Percentiles rank a stretch among this genome's conserved stretches.
These are phyloP conservation scores for Lamproptera curius DNA, from an alignment of 2,888 invertebrate species.

Conservation along the genomic window DNA sequence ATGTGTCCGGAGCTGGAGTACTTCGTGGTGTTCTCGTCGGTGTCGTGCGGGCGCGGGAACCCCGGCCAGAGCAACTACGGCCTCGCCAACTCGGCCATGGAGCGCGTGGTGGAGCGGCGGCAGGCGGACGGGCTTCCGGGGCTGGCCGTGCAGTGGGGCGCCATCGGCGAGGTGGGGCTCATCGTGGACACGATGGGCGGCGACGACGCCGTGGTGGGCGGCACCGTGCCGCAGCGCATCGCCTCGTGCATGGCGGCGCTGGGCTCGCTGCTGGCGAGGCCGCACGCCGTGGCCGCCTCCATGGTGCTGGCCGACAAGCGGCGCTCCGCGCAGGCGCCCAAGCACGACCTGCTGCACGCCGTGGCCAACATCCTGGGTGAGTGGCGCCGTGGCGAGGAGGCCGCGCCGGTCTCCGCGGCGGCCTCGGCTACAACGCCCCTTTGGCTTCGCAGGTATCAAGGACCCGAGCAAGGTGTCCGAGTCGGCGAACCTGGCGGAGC, in stretches of 20 bases:
- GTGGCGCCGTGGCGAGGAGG: constrained; percentile 1
- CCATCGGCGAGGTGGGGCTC: constrained; percentile 97
- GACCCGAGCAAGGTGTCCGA: constrained; percentile 87
- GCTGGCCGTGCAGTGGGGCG: constrained; percentile 98
- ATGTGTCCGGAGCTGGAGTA: constrained; percentile 90
- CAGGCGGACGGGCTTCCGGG: constrained; percentile 90
- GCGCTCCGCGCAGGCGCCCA: constrained; percentile 77
- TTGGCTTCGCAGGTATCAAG: constrained; percentile 86
- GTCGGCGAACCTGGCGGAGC: constrained; percentile 90
- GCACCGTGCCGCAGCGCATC: constrained; percentile 97
- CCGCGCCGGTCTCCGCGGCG: neutral
- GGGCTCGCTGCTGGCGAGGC: neutral
- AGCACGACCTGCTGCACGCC: constrained; percentile 81
- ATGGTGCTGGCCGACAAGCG: constrained; percentile 94
- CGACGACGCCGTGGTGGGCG: constrained; percentile 95
- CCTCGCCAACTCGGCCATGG: constrained; percentile 98
- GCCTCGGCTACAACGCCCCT: neutral
- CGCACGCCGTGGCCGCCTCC: neutral
- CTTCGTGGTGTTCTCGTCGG: constrained; percentile 97
- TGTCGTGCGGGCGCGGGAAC: constrained; percentile 98
- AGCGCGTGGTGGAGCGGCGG: constrained; percentile 93
- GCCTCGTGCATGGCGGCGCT: constrained; percentile 89
- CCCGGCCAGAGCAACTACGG: constrained; percentile 98
- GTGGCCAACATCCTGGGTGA: constrained; percentile 92
- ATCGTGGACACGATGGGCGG: constrained; percentile 92